Base-by-base conservation (phyloP, 1,140 invertebrate genomes). In the Eulimnadia texana region DNA sequence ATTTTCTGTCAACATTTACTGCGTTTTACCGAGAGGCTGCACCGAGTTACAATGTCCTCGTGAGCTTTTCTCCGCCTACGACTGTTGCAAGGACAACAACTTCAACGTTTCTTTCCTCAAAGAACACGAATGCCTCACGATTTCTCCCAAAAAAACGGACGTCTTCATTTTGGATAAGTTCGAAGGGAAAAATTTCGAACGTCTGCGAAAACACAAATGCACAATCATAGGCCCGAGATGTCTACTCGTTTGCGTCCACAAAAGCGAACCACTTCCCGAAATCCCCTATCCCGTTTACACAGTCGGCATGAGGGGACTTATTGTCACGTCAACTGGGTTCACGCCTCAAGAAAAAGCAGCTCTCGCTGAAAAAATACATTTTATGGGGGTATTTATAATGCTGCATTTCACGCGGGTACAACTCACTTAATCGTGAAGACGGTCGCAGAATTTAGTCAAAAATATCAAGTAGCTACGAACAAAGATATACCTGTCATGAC, bases 341-440 rank as follows among this genome's bases (percentile, higher is more conserved):
- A 71, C 74, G 13, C 27, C 68, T 42, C 76, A 76, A 67, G 67
- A 74, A 50, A 88, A 89, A 82, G 77, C 80, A 65, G 72, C 80
- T 28, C 73, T 93, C 3, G 79, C 82, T 68, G 73, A 77, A 23
- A 81, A 82, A 67, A 79, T 93, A 0, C 76, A 84, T 66, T 83
- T 82, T 70, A 94, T 94, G 90, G 86, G 86, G 92, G 89, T 3
- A 74, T 82, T 13, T 89, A 83, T 66, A 82, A 77, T 13, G 80
- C 80, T 64, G 78, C 80, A 57, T 79, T 94, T 33, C 81, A 83
- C 28, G 77, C 78, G 58, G 79, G 79, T 63, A 82, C 84, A 2
- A 93, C 90, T 16, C 90, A 94, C 76, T 78, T 95, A 22, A 78
- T 94, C 3, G 84, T 88, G 11, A 82, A 83, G 66, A 82, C 78